Base-by-base conservation (phyloP, 1,140 invertebrate species). In the Lethrus apterus region DNA sequence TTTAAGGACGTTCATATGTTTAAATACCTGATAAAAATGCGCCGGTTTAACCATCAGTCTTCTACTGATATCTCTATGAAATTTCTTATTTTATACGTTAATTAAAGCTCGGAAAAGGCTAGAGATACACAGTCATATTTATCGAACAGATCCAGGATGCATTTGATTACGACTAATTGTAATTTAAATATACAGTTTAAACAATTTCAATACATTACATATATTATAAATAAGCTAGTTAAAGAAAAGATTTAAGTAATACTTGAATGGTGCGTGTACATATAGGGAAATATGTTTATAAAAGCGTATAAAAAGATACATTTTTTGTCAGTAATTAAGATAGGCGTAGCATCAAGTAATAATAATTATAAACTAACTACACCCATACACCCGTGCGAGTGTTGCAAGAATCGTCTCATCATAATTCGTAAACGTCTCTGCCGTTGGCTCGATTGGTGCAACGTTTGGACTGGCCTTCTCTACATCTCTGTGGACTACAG, bases 371-470 rank as follows among this genome's bases (percentile, higher is more conserved):
- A 11, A n/a, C n/a, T 31, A 8, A 19, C 38, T 56, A 60, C 41
- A 59, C 56, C 56, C 51, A 57, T 24, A 58, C 51, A 20, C 54
- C 57, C 50, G 42, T 55, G 15, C 14, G 54, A 41, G 44, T 44
- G 42, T 48, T 44, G 38, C 36, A 52, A 46, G 38, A 49, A 50
- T 58, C 55, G 46, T 61, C 63, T 64, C 62, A 67, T 72, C 67
- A 72, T 67, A 79, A 72, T 51, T 79, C 76, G 54, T 78, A 78
- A 29, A 78, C 70, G 50, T 79, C 77, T 20, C 76, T 51, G 9
- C 60, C 59, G 21, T 63, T 60, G 5, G 49, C 18, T 24, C 65
- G 54, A 14, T 62, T 58, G 2, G 49, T 44, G 4, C 48, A 38
- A 8, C 65, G 51, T 48, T 59, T 66, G 14, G 45, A 45, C 70